Percentiles rank a stretch among this genome's conserved stretches.
Evolutionary conservation across 1,140 invertebrate species (phyloP).

Genomic region (Drosophila pseudoananassae): DNA sequence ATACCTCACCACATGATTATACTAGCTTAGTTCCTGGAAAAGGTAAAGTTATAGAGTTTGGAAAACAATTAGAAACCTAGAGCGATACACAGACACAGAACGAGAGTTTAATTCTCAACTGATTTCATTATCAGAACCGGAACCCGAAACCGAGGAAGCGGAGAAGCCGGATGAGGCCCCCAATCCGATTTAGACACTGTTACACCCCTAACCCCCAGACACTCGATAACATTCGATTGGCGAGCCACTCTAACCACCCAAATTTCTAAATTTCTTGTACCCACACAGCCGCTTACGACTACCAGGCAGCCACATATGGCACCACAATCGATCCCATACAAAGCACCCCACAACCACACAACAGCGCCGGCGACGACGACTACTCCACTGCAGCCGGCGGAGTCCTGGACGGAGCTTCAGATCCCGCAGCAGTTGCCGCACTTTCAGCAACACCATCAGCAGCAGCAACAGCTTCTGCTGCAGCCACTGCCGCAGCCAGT

Average conservation of each 20-base stretch:
- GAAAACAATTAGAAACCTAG: background rate
- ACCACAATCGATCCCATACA: constrained; percentile 76
- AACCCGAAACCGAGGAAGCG: constrained; percentile 12
- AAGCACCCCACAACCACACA: constrained; percentile 72
- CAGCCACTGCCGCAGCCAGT: constrained; percentile 32
- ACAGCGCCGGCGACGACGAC: constrained; percentile 63
- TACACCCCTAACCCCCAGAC: constrained; percentile 19
- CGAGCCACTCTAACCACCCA: constrained; percentile 57
- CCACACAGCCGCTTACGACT: constrained; percentile 80
- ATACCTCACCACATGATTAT: constrained; percentile 73
- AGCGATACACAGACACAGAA: constrained; percentile 16
- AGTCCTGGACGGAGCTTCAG: constrained; percentile 14
- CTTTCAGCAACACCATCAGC: constrained; percentile 27
- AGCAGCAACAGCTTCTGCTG: constrained; percentile 26
- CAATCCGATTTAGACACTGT: constrained; percentile 6
- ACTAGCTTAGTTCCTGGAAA: constrained; percentile 75
- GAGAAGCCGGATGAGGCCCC: constrained; percentile 1
- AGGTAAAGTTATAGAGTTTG: constrained; percentile 62
- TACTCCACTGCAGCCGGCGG: constrained; percentile 38
- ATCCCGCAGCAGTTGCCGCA: background rate
- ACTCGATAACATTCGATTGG: constrained; percentile 45
- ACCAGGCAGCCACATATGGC: constrained; percentile 82
- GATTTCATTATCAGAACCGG: constrained; percentile 30
- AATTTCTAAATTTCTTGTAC: constrained; percentile 55
- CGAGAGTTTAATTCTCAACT: constrained; percentile 8